Base-by-base conservation (phyloP, 2,888 invertebrate genomes). In the Eristalis pertinax region DNA sequence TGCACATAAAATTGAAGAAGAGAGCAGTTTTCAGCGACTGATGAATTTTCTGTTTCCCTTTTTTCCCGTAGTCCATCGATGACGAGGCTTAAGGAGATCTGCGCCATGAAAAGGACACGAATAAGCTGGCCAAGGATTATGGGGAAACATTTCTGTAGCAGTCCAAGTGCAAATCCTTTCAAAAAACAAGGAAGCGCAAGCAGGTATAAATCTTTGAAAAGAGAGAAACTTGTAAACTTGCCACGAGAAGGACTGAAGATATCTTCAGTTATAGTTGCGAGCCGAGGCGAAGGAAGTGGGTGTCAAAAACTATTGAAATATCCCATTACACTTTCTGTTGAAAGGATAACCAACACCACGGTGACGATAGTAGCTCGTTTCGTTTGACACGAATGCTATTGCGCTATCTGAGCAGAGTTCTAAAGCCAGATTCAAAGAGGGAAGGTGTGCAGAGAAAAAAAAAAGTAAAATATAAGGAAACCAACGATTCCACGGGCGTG, bases 311-410 rank as follows among this genome's bases (percentile, higher is more conserved):
- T 84, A 84, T 83, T 87, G 70, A 76, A 84, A 84, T 87, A 84
- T 80, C 87, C 78, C 72, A 80, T 87, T 83, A 75, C 86, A 87
- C 83, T 75, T 86, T 67, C 70, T 72, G 78, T 43, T 83, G 86
- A 75, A 87, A 87, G 78, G 83, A 83, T 78, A 86, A 67, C 83
- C 74, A 83, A 86, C 70, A 50, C 74, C 65, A 56, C 58, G 70
- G 69, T 65, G 83, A 78, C 75, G 82, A 85, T 64, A 84, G 76
- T 68, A 78, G 74, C 69, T 70, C 77, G 38, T 69, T 82, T 82
- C 82, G 74, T 64, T 83, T 87, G 87, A 87, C 68, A 75, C 72
- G 63, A 76, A 76, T 84, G 24, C 68, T 73, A 76, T 75, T 79
- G 68, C 87, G 26, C 26, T 26, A 64, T 22, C 43, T 35, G 24